Percentiles rank a stretch among this genome's conserved stretches.
phyloP scores from a whole-genome alignment of 2,113 vertebrate species.

The Proteles cristata region DNA sequence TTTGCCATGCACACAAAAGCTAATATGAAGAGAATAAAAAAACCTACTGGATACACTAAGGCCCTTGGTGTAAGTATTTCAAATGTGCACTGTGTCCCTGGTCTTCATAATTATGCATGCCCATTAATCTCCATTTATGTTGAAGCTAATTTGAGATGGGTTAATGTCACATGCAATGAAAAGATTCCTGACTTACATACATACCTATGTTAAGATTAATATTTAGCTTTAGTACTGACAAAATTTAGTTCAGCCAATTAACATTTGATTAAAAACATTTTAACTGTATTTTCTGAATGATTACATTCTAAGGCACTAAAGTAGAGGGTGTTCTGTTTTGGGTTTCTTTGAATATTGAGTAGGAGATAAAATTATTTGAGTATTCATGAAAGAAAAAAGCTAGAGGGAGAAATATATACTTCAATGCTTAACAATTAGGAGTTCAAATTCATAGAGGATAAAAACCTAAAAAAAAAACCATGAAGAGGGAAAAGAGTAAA shows the following conservation, averaged over 20 bases:
- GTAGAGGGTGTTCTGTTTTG: neutral
- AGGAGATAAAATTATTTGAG: neutral
- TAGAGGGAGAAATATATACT: neutral
- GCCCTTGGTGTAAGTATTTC: neutral
- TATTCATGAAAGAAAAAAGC: neutral
- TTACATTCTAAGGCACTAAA: neutral
- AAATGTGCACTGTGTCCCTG: neutral
- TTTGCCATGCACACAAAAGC: neutral
- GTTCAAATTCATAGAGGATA: neutral
- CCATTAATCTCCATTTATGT: neutral
- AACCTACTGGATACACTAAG: neutral
- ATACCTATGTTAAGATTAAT: neutral
- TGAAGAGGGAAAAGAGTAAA: neutral
- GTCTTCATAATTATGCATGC: neutral
- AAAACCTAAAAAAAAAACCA: neutral
- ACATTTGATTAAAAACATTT: neutral
- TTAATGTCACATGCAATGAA: neutral
- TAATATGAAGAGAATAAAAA: neutral
- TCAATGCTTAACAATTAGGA: neutral
- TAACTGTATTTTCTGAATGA: neutral
- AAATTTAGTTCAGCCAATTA: neutral
- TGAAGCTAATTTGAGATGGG: neutral
- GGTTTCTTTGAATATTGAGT: neutral
- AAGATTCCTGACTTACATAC: neutral
- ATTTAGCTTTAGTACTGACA: neutral